These are phyloP conservation scores for Psophia crepitans DNA, from an alignment of 2,113 vertebrate species.

Conservation along the genomic window DNA sequence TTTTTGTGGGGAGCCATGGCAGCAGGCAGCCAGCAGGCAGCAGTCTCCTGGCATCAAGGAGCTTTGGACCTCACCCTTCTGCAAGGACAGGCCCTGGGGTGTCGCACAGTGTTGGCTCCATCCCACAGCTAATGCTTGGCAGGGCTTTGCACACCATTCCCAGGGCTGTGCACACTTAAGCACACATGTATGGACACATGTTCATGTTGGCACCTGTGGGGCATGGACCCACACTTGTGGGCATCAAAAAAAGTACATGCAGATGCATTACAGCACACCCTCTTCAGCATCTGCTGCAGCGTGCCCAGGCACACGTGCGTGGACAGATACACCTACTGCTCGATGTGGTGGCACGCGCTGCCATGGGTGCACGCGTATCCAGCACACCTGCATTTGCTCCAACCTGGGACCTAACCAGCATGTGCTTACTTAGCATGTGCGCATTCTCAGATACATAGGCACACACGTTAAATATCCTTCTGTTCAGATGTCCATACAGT, in stretches of 20 bases:
- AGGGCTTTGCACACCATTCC: fast-evolving
- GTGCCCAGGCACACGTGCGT: not conserved
- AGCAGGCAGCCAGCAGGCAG: not conserved
- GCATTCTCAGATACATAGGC: not conserved
- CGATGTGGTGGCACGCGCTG: fast-evolving
- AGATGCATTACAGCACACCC: not conserved
- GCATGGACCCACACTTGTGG: not conserved
- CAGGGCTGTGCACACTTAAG: not conserved
- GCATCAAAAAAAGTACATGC: fast-evolving
- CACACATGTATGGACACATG: fast-evolving
- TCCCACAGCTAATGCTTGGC: not conserved
- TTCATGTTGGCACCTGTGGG: fast-evolving
- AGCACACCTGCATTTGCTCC: not conserved
- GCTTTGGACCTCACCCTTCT: not conserved
- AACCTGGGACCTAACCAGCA: not conserved
- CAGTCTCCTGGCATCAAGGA: not conserved
- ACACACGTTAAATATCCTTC: not conserved
- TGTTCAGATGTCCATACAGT: not conserved
- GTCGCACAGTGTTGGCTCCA: not conserved
- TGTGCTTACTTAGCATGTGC: not conserved
- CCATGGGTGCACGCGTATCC: fast-evolving
- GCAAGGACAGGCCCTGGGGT: not conserved
- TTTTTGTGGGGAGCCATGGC: not conserved
- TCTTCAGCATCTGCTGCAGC: not conserved
- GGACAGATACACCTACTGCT: not conserved